Conservation (phyloP, 2,888 invertebrate species). For the Atethmia centrago region DNA sequence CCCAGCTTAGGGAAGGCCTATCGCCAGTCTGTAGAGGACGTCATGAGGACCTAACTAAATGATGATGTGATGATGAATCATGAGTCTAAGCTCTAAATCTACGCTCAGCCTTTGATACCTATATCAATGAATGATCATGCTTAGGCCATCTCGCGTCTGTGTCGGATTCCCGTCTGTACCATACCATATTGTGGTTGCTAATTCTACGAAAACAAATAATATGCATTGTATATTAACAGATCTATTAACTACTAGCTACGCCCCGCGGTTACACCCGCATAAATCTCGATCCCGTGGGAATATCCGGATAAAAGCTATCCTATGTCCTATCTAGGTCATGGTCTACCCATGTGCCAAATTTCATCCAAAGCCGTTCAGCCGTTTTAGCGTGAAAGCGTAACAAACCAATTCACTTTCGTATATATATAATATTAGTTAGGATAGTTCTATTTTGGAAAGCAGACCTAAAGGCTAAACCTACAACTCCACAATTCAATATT, state of each 20-base stretch:
- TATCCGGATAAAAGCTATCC: no score
- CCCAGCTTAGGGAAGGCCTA: background rate
- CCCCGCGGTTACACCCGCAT: no score
- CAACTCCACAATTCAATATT: constrained; percentile 44
- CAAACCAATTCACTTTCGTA: no score
- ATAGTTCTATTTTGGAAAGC: constrained; percentile 41
- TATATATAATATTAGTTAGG: no score
- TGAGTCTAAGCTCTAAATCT: no score
- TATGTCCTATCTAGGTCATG: no score
- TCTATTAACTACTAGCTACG: no score
- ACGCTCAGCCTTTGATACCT: background rate
- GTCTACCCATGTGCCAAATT: no score
- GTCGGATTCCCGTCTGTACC: background rate
- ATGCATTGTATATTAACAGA: background rate
- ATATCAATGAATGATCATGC: background rate
- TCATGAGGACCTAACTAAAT: background rate
- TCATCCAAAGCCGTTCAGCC: no score
- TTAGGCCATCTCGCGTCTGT: background rate
- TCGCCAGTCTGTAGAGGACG: background rate
- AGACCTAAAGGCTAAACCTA: constrained; percentile 5
- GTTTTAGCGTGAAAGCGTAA: no score
- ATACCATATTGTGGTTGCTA: background rate
- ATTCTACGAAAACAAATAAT: background rate
- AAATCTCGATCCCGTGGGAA: no score
- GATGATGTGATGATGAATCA: background rate